Base-by-base conservation (phyloP, 2,888 invertebrate species). In the Antheraea assamensis region DNA sequence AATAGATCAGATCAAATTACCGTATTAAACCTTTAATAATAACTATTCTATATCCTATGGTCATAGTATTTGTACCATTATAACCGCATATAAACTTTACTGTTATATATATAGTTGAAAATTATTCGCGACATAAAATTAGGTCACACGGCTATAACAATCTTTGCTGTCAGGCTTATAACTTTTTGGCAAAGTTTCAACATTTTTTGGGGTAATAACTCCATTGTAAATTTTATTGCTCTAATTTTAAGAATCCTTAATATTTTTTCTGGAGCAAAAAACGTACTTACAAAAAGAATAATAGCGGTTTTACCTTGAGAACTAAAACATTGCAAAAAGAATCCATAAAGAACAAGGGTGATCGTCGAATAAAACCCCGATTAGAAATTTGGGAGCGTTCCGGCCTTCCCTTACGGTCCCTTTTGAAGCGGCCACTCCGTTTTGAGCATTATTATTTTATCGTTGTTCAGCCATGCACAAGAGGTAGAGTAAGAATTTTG, bases 371-470 rank as follows among this genome's bases (percentile, higher is more conserved):
- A 90, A 89, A 90, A 90, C 88, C 88, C 84, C 88, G 91, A 92
- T 93, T 92, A 92, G 90, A 91, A 91, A 88, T 90, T 90, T 90
- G 88, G 89, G 86, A 88, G 83, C 89, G 88, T 87, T 90, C 85
- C 78, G 84, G 81, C 90, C 85, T 90, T 83, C 85, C 81, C 85
- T 86, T 91, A 90, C 84, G 89, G 90, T 90, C 85, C 88, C 83
- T 91, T 92, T 90, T 90, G 87, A 88, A 83, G 84, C 78, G 81
- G 83, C 87, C 81, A 84, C 82, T 87, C 76, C 79, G 81, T 79
- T 84, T 83, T 79, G 85, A 85, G 88, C 90, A 86, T 92, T 93
- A 92, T 93, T 93, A 92, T 92, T 92, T 93, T 91, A 93, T 92
- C 90, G 89, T 86, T 90, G 91, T 88, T 91, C 89, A 89, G 82